Base-by-base conservation (phyloP, 2,797 vertebrate species). In the Todus mexicanus region DNA sequence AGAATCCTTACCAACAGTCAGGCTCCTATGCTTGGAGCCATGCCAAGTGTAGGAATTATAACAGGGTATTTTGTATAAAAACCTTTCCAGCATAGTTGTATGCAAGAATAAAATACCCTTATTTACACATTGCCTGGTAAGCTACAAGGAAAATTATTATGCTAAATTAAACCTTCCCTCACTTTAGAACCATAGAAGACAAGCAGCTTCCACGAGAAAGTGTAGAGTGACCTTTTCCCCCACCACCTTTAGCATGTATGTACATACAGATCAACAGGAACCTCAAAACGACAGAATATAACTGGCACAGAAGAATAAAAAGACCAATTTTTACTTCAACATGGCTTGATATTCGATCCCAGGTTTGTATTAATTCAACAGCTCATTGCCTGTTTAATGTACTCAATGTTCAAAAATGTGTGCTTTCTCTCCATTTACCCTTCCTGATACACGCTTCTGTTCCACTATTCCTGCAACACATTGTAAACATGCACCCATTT, bases 221-320 rank as follows among this genome's bases (percentile, higher is more conserved):
- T 0, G 0, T 0, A 17, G 27, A 80, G 11, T 33, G 81, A n/a
- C 21, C 43, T 66, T 45, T 25, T 63, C 27, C n/a, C 13, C n/a
- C 54, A 60, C 37, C 40, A 35, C 56, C 38, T 60, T 78, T 27
- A 54, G 40, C 20, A 18, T 15, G 23, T 21, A 47, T 26, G 68
- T 42, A 50, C 7, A 53, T 7, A 70, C 15, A 48, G 29, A 12
- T 8, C 31, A 73, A 33, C 8, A 66, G 27, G 15, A 91, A 63
- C 37, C 27, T 37, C 40, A 33, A 61, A 79, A 37, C n/a, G 35
- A 61, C 53, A 26, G n/a, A 61, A 33, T 21, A 54, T 9, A 73
- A 47, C 29, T 61, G 64, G 73, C n/a, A 18, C 1, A 85, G 51
- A 53, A 86, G 75, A 88, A 51, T 2, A 0, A 50, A 80, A 75